A percentile compares a stretch with the other conserved stretches of the same genome.
These are phyloP conservation scores for Drosophila greeni DNA, from an alignment of 2,888 invertebrate genomes.

Conservation along the genomic window DNA sequence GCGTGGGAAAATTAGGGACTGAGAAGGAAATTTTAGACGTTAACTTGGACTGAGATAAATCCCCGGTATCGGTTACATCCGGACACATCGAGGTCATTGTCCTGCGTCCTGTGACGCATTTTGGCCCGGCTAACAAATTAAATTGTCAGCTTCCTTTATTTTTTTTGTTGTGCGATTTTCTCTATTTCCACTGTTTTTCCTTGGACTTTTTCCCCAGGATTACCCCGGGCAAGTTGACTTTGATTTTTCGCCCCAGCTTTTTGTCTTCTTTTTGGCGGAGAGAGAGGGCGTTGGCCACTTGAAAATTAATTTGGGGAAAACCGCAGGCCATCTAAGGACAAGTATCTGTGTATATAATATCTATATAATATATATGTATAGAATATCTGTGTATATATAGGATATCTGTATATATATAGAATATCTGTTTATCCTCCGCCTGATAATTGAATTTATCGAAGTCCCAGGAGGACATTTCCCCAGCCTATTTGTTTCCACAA, in stretches of 20 bases:
- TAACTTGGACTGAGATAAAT: background rate
- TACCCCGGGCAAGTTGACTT: slow-evolving; percentile 12
- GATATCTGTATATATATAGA: background rate
- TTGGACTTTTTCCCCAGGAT: slow-evolving; percentile 1
- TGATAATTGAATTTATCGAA: slow-evolving; percentile 58
- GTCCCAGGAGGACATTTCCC: slow-evolving; percentile 12
- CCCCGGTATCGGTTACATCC: slow-evolving; percentile 22
- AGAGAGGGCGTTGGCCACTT: slow-evolving; percentile 38
- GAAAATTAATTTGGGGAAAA: slow-evolving; percentile 61
- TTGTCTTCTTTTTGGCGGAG: slow-evolving; percentile 7
- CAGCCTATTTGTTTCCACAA: slow-evolving; percentile 32
- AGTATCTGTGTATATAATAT: slow-evolving; percentile 5
- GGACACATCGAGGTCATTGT: slow-evolving; percentile 18
- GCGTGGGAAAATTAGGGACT: background rate
- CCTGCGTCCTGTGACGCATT: slow-evolving; percentile 15
- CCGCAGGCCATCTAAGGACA: slow-evolving; percentile 66
- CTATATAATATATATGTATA: too few relatives aligned
- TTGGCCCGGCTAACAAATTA: slow-evolving; percentile 10
- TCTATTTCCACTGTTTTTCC: background rate
- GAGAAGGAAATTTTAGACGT: background rate
- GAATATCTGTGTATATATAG: slow-evolving; percentile 9
- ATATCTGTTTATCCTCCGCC: slow-evolving; percentile 20
- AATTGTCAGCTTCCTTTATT: slow-evolving; percentile 30
- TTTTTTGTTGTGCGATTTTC: background rate
- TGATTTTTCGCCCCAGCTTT: slow-evolving; percentile 25